These are phyloP conservation scores for Arctopsyche grandis DNA, from an alignment of 1,140 invertebrate species.

Conservation along the genomic window DNA sequence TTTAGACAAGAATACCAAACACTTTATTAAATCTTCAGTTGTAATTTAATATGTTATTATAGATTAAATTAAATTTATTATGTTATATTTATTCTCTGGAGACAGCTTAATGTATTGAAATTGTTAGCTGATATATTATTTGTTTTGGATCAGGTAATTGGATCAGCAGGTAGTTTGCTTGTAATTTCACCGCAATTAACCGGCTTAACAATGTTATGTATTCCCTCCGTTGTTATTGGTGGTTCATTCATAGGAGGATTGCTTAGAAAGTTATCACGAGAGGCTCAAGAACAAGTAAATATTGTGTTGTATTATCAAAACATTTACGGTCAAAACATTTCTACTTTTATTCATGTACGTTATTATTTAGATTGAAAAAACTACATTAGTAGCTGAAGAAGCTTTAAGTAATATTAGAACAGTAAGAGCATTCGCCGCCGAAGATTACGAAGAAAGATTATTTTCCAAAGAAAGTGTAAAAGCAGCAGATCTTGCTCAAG, in stretches of 20 bases:
- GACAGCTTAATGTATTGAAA: too few species aligned
- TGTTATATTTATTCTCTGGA: slow-evolving; percentile 43
- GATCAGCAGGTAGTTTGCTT: slow-evolving; percentile 81
- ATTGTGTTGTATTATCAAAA: slow-evolving; percentile 62
- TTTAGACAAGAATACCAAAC: too few species aligned
- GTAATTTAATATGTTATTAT: slow-evolving; percentile 38
- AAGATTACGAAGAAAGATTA: slow-evolving; percentile 81
- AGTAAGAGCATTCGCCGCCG: slow-evolving; percentile 92
- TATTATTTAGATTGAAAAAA: slow-evolving; percentile 78
- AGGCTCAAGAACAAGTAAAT: slow-evolving; percentile 84
- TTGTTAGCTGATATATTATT: slow-evolving; percentile 21
- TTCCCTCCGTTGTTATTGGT: slow-evolving; percentile 83
- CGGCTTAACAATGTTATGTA: slow-evolving; percentile 78
- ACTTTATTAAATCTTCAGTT: too few species aligned
- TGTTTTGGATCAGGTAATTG: slow-evolving; percentile 72
- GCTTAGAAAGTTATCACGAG: slow-evolving; percentile 77
- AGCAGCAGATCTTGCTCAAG: slow-evolving; percentile 77
- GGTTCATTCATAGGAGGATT: slow-evolving; percentile 80
- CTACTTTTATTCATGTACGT: too few species aligned
- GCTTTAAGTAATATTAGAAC: slow-evolving; percentile 92
- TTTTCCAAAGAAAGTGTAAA: slow-evolving; percentile 80
- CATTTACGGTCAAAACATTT: not conserved
- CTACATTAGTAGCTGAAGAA: slow-evolving; percentile 91
- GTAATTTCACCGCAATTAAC: slow-evolving; percentile 91
- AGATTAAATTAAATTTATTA: slow-evolving; percentile 1